Conservation (phyloP, 1,140 invertebrate genomes). For the Dermatophagoides farinae region DNA sequence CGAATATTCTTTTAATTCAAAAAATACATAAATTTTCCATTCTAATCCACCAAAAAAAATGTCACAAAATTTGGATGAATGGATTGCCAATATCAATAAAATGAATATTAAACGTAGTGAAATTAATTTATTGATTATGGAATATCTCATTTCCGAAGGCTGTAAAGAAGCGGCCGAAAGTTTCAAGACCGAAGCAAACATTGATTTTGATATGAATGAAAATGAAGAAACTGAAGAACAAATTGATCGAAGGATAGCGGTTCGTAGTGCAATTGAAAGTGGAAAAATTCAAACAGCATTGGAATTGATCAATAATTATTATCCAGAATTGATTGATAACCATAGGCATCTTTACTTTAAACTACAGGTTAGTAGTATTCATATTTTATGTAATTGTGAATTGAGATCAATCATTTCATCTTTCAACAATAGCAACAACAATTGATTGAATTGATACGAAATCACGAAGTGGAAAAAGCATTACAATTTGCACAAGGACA, state of each 20-base stretch:
- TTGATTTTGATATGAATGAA: slow-evolving; percentile 19
- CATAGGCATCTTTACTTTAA: slow-evolving; percentile 89
- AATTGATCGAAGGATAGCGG: slow-evolving; percentile 73
- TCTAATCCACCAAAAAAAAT: too few relatives aligned
- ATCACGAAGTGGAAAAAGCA: slow-evolving; percentile 76
- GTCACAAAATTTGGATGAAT: slow-evolving; percentile 28
- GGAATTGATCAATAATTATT: slow-evolving; percentile 71
- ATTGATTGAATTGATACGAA: slow-evolving; percentile 73
- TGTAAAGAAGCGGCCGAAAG: slow-evolving; percentile 96
- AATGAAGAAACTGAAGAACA: slow-evolving; percentile 1
- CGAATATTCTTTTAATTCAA: too few relatives aligned
- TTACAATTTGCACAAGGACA: slow-evolving; percentile 86
- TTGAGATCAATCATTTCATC: background rate
- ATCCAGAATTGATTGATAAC: slow-evolving; percentile 83
- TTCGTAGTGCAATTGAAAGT: slow-evolving; percentile 78
- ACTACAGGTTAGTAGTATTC: slow-evolving; percentile 42
- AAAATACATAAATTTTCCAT: too few relatives aligned
- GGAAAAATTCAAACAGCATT: slow-evolving; percentile 84
- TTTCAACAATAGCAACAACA: slow-evolving; percentile 53
- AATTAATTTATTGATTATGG: slow-evolving; percentile 95
- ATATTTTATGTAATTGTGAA: background rate
- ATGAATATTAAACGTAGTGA: slow-evolving; percentile 65
- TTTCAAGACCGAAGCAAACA: slow-evolving; percentile 78
- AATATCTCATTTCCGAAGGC: slow-evolving; percentile 85
- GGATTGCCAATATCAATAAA: slow-evolving; percentile 46